Evolutionary conservation across 2,888 invertebrate species (phyloP).

Genomic region (Branchellion lobata): DNA sequence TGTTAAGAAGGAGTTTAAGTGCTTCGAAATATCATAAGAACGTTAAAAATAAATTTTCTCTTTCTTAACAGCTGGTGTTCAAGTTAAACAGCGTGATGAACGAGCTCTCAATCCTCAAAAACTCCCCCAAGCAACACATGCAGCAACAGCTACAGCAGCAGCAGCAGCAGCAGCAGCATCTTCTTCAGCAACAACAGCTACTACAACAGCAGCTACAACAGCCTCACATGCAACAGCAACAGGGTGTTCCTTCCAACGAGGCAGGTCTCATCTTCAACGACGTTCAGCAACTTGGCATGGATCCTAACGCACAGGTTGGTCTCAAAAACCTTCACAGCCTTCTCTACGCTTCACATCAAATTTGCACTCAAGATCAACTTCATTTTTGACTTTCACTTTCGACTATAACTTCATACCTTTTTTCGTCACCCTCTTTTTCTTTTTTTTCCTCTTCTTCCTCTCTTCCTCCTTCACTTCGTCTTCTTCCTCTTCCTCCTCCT

Average conservation of each 20-base stretch:
- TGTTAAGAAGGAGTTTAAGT: not conserved
- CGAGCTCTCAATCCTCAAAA: not conserved
- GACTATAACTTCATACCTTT: not conserved
- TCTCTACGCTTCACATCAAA: not conserved
- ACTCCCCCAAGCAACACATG: too few species aligned
- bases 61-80: not conserved
- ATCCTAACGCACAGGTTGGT: not conserved
- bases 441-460: not conserved
- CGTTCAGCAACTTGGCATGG: not conserved
- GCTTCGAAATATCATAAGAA: not conserved
- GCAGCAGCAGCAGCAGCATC: too few species aligned
- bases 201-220: too few species aligned
- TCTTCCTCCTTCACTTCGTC: too few species aligned
- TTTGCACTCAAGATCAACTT: not conserved
- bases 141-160: not conserved
- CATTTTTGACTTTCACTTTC: not conserved
- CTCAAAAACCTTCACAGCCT: not conserved
- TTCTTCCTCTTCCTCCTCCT: constrained; percentile 1
- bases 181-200: too few species aligned
- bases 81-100: not conserved
- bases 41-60: too few species aligned
- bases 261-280: not conserved
- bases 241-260: not conserved
- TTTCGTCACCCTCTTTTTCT: not conserved
- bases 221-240: not conserved